Evolutionary conservation across 2,797 vertebrate species (phyloP).

Genomic region (Typhlichthys eigenmanni): DNA sequence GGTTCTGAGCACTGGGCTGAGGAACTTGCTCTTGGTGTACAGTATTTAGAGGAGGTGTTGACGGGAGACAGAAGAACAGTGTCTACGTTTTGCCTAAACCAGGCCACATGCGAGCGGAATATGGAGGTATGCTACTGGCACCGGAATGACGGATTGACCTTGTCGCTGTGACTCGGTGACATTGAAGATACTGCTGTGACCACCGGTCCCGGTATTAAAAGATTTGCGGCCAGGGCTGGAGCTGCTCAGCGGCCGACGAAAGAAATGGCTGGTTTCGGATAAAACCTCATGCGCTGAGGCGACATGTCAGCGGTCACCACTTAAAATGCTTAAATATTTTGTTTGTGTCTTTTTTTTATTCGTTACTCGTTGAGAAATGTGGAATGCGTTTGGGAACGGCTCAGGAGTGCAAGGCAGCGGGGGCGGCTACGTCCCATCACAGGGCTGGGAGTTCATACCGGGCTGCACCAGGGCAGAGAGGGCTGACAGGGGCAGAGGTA

Average conservation of each 20-base stretch:
- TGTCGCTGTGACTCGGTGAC: slow-evolving; percentile 48
- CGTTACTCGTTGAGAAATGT: slow-evolving; percentile 54
- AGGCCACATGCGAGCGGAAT: too few species aligned
- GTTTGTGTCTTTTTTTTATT: slow-evolving; percentile 16
- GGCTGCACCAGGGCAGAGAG: slow-evolving; percentile 54
- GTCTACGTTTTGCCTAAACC: too few species aligned
- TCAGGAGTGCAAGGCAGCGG: slow-evolving; percentile 37
- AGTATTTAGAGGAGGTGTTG: slow-evolving; percentile 1
- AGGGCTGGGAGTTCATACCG: slow-evolving; percentile 74
- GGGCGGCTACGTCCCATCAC: slow-evolving; percentile 53
- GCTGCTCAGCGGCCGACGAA: slow-evolving; percentile 52
- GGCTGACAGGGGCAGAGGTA: slow-evolving; percentile 45
- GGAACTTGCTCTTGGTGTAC: background rate
- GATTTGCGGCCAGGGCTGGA: slow-evolving; percentile 41
- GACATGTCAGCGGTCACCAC: slow-evolving; percentile 5
- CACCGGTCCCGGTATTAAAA: slow-evolving; percentile 16
- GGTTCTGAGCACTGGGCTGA: slow-evolving; percentile 44
- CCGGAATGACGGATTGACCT: slow-evolving; percentile 69
- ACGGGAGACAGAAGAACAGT: background rate
- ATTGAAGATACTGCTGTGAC: slow-evolving; percentile 59
- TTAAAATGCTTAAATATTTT: slow-evolving; percentile 2
- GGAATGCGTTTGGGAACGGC: slow-evolving; percentile 72
- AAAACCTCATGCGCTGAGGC: slow-evolving; percentile 24
- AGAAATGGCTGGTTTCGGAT: slow-evolving; percentile 64
- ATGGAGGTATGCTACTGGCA: background rate